phyloP scores from a whole-genome alignment of 2,888 invertebrate species.

The Scaptomyza caliginosa region DNA sequence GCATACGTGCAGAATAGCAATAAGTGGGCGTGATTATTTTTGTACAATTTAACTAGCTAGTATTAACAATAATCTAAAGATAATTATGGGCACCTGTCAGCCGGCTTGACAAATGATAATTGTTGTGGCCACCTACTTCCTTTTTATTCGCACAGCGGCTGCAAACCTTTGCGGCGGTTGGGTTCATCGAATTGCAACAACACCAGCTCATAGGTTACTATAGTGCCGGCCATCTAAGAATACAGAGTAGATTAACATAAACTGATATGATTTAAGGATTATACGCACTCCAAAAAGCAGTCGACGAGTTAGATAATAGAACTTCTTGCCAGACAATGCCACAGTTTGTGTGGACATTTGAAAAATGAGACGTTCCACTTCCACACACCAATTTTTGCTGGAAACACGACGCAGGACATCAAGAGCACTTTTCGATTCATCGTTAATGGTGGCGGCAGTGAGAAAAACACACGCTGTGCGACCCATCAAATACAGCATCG shows the following conservation, averaged over 20 bases:
- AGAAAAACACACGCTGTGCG: conserved; percentile 86
- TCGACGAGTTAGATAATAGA: conserved; percentile 86
- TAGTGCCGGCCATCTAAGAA: conserved; percentile 86
- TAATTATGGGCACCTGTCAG: conserved; percentile 63
- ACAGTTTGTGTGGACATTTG: conserved; percentile 86
- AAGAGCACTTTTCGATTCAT: conserved; percentile 85
- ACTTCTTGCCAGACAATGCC: conserved; percentile 87
- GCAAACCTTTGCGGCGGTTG: conserved; percentile 77
- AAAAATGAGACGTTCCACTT: conserved; percentile 86
- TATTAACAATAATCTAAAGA: conserved; percentile 41
- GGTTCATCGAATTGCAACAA: conserved; percentile 86
- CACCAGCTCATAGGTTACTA: conserved; percentile 88
- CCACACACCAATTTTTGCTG: conserved; percentile 80
- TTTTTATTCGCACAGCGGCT: conserved; percentile 72
- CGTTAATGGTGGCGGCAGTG: conserved; percentile 86
- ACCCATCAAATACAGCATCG: conserved; percentile 85
- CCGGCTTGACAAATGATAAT: conserved; percentile 58
- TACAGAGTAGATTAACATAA: background rate
- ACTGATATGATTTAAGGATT: background rate
- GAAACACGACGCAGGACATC: conserved; percentile 84
- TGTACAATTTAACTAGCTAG: conserved; percentile 35
- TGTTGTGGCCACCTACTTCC: conserved; percentile 33
- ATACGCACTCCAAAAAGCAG: conserved; percentile 86
- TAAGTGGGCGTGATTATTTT: conserved; percentile 50
- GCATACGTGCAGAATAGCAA: conserved; percentile 8